A percentile compares a stretch with the other conserved stretches of the same genome.
phyloP scores from a whole-genome alignment of 2,113 vertebrate genomes.

The Sorex araneus region DNA sequence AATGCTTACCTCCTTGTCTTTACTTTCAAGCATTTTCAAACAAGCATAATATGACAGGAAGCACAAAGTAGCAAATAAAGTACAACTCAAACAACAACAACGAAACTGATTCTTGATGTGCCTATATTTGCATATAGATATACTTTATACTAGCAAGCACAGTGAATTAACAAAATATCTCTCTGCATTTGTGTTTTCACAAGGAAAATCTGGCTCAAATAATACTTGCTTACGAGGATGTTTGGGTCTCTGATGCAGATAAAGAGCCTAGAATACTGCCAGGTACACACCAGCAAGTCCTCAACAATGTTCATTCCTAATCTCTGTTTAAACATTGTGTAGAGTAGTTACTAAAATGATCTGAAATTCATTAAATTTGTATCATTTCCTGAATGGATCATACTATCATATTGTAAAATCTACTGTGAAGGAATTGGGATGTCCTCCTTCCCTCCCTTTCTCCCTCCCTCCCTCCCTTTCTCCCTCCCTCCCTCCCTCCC shows the following conservation, averaged over 20 bases:
- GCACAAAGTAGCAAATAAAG: not conserved
- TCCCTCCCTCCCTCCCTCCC: too few species aligned
- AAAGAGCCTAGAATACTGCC: not conserved
- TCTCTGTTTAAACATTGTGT: constrained; percentile 23
- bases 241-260: not conserved
- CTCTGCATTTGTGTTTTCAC: not conserved
- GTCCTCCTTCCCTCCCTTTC: too few species aligned
- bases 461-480: too few species aligned
- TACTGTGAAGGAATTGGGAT: too few species aligned
- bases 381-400: not conserved
- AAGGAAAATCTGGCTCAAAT: not conserved
- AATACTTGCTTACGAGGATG: not conserved
- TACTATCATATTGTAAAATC: not conserved
- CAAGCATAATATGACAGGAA: constrained; percentile 40
- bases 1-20: constrained; percentile 31
- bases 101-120: not conserved
- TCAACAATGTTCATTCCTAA: not conserved
- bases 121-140: not conserved
- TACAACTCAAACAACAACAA: not conserved
- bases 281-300: not conserved
- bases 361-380: not conserved
- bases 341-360: not conserved
- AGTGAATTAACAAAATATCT: not conserved
- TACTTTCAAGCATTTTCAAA: constrained; percentile 57
- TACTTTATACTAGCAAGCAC: not conserved